phyloP scores from a whole-genome alignment of 2,113 vertebrate species.

The Tonatia bakeri region DNA sequence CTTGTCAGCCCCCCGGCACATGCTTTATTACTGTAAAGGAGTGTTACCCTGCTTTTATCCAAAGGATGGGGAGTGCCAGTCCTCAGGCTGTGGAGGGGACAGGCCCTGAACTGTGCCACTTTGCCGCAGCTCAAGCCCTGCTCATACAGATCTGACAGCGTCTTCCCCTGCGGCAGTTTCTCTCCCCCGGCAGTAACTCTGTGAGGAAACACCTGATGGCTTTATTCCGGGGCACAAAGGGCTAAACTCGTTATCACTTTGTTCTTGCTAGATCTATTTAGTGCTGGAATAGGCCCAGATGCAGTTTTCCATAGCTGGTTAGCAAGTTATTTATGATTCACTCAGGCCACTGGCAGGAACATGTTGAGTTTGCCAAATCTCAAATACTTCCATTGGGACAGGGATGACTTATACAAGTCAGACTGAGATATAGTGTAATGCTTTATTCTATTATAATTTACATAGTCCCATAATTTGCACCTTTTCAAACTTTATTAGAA shows the following conservation, averaged over 20 bases:
- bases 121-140: not conserved
- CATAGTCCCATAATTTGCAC: slow-evolving; percentile 34
- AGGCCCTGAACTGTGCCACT: not conserved
- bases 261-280: slow-evolving; percentile 26
- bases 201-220: not conserved
- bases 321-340: slow-evolving; percentile 55
- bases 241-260: slow-evolving; percentile 40
- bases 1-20: not conserved
- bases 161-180: not conserved
- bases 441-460: slow-evolving; percentile 55
- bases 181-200: not conserved
- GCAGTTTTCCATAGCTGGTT: slow-evolving; percentile 51
- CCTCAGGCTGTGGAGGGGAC: not conserved
- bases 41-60: not conserved
- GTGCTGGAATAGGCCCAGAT: slow-evolving; percentile 1
- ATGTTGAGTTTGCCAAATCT: slow-evolving; percentile 49
- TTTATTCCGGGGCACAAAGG: not conserved
- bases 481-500: slow-evolving; percentile 51
- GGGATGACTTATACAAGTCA: slow-evolving; percentile 48
- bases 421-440: slow-evolving; percentile 10
- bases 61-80: not conserved
- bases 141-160: not conserved
- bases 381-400: slow-evolving; percentile 22
- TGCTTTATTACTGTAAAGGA: not conserved
- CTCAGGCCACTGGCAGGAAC: slow-evolving; percentile 31